A percentile compares a stretch with the other conserved stretches of the same genome.
phyloP scores from a whole-genome alignment of 1,140 invertebrate genomes.

The Pachypeltis micranthus region DNA sequence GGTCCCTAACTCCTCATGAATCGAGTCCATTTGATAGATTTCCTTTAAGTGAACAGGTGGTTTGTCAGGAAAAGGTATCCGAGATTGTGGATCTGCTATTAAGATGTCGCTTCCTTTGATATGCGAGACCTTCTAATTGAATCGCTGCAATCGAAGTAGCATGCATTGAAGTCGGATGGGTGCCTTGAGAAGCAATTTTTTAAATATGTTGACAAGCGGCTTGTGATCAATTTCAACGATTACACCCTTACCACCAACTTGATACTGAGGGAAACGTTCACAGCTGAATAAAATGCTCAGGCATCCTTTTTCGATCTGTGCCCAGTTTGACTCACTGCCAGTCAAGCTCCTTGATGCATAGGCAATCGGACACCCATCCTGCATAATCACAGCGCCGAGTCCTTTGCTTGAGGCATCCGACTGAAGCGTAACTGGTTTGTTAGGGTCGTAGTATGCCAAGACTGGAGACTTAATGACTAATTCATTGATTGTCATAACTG shows the following conservation, averaged over 20 bases:
- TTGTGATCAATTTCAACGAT: conserved; percentile 33
- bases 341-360: conserved; percentile 33
- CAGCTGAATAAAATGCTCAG: too few species aligned
- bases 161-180: conserved; percentile 34
- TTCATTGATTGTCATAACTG: not conserved
- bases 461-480: conserved; percentile 22
- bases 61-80: conserved; percentile 19
- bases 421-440: conserved; percentile 27
- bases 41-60: not conserved
- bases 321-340: conserved; percentile 26
- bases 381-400: conserved; percentile 28
- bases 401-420: conserved; percentile 30
- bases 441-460: conserved; percentile 27
- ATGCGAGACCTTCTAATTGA: conserved; percentile 26
- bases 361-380: conserved; percentile 31
- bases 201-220: conserved; percentile 29
- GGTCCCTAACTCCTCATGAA: too few species aligned
- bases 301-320: conserved; percentile 33
- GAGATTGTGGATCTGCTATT: conserved; percentile 30
- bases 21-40: too few species aligned
- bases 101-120: conserved; percentile 28
- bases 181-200: conserved; percentile 23
- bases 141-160: conserved; percentile 33
- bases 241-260: conserved; percentile 29
- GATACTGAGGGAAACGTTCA: conserved; percentile 32